phyloP scores from a whole-genome alignment of 2,113 vertebrate species.

The Perca fluviatilis region DNA sequence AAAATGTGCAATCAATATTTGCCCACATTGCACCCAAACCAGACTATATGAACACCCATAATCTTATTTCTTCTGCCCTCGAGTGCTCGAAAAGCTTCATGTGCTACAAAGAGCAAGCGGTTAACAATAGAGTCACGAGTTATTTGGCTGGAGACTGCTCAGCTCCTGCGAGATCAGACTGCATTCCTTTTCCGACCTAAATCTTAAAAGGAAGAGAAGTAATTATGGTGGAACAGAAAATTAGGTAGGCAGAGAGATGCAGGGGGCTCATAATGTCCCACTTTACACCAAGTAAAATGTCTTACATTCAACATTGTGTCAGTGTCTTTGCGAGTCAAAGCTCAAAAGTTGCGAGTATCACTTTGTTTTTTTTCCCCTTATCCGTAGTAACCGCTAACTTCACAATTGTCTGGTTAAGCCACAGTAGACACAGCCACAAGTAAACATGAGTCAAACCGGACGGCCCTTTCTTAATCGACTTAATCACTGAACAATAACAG shows the following conservation, averaged over 20 bases:
- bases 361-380: neutral
- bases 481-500: constrained; percentile 78
- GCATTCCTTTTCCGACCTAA: constrained; percentile 73
- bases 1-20: constrained; percentile 42
- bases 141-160: constrained; percentile 62
- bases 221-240: constrained; percentile 52
- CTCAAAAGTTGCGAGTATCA: constrained; percentile 8
- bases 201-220: constrained; percentile 62
- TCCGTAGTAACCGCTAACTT: neutral
- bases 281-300: constrained; percentile 2
- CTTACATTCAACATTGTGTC: neutral
- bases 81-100: constrained; percentile 43
- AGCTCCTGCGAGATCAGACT: constrained; percentile 67
- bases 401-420: neutral
- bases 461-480: constrained; percentile 61
- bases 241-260: constrained; percentile 9
- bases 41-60: constrained; percentile 42
- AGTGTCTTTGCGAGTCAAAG: constrained; percentile 4
- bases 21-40: neutral
- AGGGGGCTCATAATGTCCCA: constrained; percentile 10
- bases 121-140: constrained; percentile 78
- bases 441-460: constrained; percentile 36
- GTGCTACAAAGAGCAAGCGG: constrained; percentile 48
- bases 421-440: constrained; percentile 18
- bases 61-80: constrained; percentile 32